Conservation (phyloP, 1,140 invertebrate species). For the Drosophila murphyi region DNA sequence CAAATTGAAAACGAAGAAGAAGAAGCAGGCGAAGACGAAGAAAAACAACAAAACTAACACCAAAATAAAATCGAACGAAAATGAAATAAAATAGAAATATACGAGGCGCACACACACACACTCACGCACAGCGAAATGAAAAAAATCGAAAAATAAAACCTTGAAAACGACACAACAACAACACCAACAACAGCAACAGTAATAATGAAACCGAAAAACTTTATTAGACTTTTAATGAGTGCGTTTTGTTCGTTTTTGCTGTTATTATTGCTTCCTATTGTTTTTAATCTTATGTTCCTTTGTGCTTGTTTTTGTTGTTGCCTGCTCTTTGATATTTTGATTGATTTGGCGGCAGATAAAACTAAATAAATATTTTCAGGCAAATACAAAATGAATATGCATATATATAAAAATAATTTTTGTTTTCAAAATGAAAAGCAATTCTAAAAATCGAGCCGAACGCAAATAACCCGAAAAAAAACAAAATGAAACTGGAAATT, state of each 20-base stretch:
- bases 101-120: constrained; percentile 28
- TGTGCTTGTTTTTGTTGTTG: constrained; percentile 5
- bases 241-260: constrained; percentile 43
- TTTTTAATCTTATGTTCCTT: constrained; percentile 18
- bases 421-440: constrained; percentile 47
- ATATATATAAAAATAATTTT: constrained; percentile 28
- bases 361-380: constrained; percentile 14
- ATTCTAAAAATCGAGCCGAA: constrained; percentile 53
- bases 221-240: constrained; percentile 60
- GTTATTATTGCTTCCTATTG: constrained; percentile 31
- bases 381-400: constrained; percentile 1
- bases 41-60: constrained; percentile 30
- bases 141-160: constrained; percentile 51
- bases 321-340: constrained; percentile 26
- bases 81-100: constrained; percentile 53
- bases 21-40: constrained; percentile 3
- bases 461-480: constrained; percentile 41
- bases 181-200: constrained; percentile 29
- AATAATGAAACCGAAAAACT: constrained; percentile 42
- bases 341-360: constrained; percentile 44
- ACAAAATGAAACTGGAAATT: constrained; percentile 72
- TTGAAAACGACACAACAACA: constrained; percentile 44
- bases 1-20: constrained; percentile 6
- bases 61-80: constrained; percentile 48
- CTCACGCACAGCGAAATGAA: constrained; percentile 33